Conservation (phyloP, 1,140 invertebrate species). For the Pemphigus obesinymphae region DNA sequence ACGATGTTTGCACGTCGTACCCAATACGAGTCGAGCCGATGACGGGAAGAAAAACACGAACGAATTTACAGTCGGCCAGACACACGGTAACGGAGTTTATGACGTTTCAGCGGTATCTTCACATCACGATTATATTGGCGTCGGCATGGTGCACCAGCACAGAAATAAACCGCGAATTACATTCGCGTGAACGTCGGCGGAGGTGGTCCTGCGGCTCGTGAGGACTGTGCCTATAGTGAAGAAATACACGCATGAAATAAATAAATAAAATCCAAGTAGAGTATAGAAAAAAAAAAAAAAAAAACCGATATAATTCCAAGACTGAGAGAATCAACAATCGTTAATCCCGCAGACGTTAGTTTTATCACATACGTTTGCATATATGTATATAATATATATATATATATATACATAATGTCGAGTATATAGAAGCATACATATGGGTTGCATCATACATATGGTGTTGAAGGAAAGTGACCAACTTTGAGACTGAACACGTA, state of each 20-base stretch:
- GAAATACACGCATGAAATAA: not conserved
- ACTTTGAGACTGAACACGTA: not conserved
- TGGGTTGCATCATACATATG: not conserved
- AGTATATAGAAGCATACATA: not conserved
- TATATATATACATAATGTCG: no score
- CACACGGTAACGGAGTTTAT: not conserved
- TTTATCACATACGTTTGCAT: not conserved
- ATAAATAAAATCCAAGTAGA: not conserved
- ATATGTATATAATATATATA: no score
- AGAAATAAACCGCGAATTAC: not conserved
- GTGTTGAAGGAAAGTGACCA: conserved; percentile 3
- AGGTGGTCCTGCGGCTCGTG: not conserved
- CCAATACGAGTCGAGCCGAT: no score
- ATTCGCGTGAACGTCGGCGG: not conserved
- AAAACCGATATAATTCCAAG: not conserved
- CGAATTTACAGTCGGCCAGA: no score
- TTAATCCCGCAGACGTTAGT: conserved; percentile 10
- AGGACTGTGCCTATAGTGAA: not conserved
- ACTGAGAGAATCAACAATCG: not conserved
- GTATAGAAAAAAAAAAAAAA: no score
- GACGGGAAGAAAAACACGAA: no score
- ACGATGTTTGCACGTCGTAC: no score
- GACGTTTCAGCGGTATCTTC: not conserved
- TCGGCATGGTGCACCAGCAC: not conserved
- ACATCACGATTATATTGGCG: no score